Percentiles rank a stretch among this genome's conserved stretches.
phyloP scores from a whole-genome alignment of 2,888 invertebrate species.

The Geotrupes spiniger region DNA sequence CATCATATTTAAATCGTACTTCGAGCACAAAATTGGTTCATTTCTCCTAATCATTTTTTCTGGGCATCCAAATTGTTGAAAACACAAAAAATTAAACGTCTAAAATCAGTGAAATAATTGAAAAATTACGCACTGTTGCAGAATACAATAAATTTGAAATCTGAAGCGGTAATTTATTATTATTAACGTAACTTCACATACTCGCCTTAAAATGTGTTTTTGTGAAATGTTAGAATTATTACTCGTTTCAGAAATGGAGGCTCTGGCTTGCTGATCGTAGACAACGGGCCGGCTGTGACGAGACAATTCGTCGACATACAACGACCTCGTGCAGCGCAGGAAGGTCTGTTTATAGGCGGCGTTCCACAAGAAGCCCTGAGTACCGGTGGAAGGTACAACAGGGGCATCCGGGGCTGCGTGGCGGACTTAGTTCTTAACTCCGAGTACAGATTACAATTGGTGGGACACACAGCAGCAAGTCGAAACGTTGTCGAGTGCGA shows the following conservation, averaged over 20 bases:
- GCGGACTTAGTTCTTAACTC: slow-evolving; percentile 61
- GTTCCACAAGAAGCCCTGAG: slow-evolving; percentile 44
- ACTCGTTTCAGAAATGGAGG: slow-evolving; percentile 69
- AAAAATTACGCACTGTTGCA: no score
- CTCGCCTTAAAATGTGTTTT: no score
- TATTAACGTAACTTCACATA: no score
- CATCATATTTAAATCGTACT: no score
- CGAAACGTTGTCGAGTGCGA: slow-evolving; percentile 49
- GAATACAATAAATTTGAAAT: no score
- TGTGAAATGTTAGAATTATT: no score
- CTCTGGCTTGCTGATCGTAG: slow-evolving; percentile 84
- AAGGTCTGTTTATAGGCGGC: slow-evolving; percentile 81
- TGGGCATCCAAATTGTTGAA: no score
- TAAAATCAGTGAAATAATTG: no score
- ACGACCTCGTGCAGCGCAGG: slow-evolving; percentile 80
- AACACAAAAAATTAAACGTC: no score
- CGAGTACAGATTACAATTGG: slow-evolving; percentile 56
- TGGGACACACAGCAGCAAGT: slow-evolving; percentile 54
- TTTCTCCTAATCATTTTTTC: no score
- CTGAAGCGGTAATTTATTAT: no score
- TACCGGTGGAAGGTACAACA: slow-evolving; percentile 52
- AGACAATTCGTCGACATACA: slow-evolving; percentile 82
- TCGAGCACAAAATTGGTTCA: no score
- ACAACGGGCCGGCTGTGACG: slow-evolving; percentile 77
- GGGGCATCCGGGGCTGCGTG: slow-evolving; percentile 61